Conservation (phyloP, 2,113 vertebrate species). For the Anarhynchus alexandrinus region DNA sequence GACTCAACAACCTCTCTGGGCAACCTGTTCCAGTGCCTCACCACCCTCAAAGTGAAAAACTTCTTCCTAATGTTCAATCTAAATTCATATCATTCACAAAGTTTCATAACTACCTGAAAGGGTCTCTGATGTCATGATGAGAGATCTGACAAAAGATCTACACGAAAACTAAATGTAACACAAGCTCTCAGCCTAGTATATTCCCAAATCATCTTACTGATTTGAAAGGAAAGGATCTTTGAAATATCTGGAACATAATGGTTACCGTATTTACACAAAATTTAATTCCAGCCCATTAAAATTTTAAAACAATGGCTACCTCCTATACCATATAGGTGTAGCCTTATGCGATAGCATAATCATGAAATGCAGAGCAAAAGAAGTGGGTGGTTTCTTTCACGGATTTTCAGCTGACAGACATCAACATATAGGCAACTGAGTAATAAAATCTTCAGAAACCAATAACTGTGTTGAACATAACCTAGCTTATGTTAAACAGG, state of each 20-base stretch:
- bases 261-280: background rate
- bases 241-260: background rate
- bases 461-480: background rate
- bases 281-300: background rate
- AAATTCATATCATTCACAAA: background rate
- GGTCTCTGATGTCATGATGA: background rate
- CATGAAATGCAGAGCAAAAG: background rate
- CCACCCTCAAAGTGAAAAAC: no score
- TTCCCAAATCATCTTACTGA: background rate
- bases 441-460: background rate
- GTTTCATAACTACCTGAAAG: background rate
- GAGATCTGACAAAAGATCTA: background rate
- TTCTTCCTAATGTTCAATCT: no score
- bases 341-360: background rate
- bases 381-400: background rate
- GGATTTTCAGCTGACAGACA: background rate
- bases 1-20: no score
- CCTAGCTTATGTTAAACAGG: background rate
- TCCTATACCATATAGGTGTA: background rate
- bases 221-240: background rate
- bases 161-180: background rate
- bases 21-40: no score
- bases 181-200: background rate
- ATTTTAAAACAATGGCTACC: background rate
- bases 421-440: background rate